These are phyloP conservation scores for Muricea muricata DNA, from an alignment of 92 coral and sea anemone genomes.

Conservation along the genomic window DNA sequence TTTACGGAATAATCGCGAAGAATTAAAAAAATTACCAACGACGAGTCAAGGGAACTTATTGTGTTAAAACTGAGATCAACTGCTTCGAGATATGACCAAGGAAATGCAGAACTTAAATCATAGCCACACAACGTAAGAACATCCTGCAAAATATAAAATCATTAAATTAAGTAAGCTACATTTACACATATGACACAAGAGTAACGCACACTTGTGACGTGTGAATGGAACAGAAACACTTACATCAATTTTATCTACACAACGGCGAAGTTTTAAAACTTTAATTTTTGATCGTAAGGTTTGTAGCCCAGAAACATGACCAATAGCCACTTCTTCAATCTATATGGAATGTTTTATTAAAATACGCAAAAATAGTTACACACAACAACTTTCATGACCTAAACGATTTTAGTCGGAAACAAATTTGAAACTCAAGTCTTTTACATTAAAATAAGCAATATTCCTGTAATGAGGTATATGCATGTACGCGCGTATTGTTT, in stretches of 20 bases:
- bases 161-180: background rate
- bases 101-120: conserved; percentile 75
- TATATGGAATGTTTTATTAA: too few relatives aligned
- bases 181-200: background rate
- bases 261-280: conserved; percentile 70
- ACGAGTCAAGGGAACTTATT: conserved; percentile 79
- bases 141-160: conserved; percentile 69
- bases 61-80: conserved; percentile 88
- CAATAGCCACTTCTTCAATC: conserved; percentile 92
- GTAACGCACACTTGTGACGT: background rate
- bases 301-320: conserved; percentile 86
- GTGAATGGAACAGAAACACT: conserved; percentile 38
- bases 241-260: conserved; percentile 82
- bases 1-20: too few relatives aligned
- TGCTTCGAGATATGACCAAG: conserved; percentile 81
- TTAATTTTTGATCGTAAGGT: conserved; percentile 78
- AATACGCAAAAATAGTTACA: background rate
- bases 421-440: too few relatives aligned
- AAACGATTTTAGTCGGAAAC: too few relatives aligned
- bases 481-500: too few relatives aligned
- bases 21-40: conserved; percentile 72
- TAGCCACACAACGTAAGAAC: conserved; percentile 88
- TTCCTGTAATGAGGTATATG: too few relatives aligned
- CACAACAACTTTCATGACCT: background rate
- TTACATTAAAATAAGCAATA: too few relatives aligned